Evolutionary conservation across 2,113 vertebrate species (phyloP), one percentile per base, ranked within the genome.

Genomic region (Oncorhynchus nerka): DNA sequence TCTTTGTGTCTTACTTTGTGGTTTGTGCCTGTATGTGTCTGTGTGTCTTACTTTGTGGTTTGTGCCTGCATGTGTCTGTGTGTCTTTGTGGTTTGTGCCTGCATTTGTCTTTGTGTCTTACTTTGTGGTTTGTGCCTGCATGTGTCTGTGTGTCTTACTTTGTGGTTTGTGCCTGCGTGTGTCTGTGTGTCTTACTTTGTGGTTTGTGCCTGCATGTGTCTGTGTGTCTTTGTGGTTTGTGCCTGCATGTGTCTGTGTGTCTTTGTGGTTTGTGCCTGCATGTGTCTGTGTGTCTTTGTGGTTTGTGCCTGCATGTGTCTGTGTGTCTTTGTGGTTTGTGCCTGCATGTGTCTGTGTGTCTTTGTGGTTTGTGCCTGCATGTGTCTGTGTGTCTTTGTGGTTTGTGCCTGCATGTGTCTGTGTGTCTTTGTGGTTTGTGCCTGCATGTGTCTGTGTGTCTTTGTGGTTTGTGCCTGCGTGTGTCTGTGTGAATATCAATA

Each of bases 401-500:
- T 26, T 26, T 26, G 26, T 26, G 26, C 26, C 1, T 26, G 26
- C 26, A 26, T 26, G 1, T 26, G 24, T 30, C 0, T 30, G 28
- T 30, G 28, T 30, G 3, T 30, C 28, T 30, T 30, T 30, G 28
- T 30, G 28, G 28, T 30, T 30, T 30, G 28, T 30, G 30, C 1
- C 0, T 5, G 30, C 30, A 32, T 32, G 0, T 34, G 32, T 6
- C 32, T 34, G 0, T 34, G 32, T 34, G 1, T 34, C 5, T 34
- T 34, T 34, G 32, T 7, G 75, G 75, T 83, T 67, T 81, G 80
- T 68, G 68, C 59, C 12, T 61, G 32, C 32, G 1, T 34, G 6
- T 34, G 6, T 71, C 34, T 59, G 70, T 80, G 65, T 66, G 32
- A 82, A 78, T 79, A 74, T 78, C 72, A 80, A 77, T 83, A 83